phyloP scores from a whole-genome alignment of 2,888 invertebrate species.

The Antheraea assamensis region DNA sequence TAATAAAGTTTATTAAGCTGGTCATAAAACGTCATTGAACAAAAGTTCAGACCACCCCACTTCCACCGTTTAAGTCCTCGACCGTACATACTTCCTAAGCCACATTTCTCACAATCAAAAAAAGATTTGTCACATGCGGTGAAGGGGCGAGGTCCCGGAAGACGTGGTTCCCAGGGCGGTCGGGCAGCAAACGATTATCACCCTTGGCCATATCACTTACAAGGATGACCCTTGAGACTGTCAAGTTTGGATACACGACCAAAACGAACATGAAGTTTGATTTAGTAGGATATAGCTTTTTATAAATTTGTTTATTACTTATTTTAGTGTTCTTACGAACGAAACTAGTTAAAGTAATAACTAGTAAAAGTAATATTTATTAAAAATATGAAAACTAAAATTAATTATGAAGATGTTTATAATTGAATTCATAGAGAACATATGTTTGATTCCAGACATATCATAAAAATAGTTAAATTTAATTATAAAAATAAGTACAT shows the following conservation, averaged over 20 bases:
- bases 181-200: slow-evolving; percentile 68
- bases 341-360: no score
- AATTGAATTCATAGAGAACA: background rate
- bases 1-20: background rate
- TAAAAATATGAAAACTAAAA: background rate
- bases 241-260: slow-evolving; percentile 22
- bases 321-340: no score
- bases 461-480: background rate
- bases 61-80: slow-evolving; percentile 10
- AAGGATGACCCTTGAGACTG: slow-evolving; percentile 55
- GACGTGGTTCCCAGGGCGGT: slow-evolving; percentile 66
- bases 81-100: slow-evolving; percentile 22
- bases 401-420: background rate
- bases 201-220: slow-evolving; percentile 59
- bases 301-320: no score
- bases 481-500: background rate
- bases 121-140: slow-evolving; percentile 77
- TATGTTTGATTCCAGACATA: background rate
- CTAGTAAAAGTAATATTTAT: no score
- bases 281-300: background rate
- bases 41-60: slow-evolving; percentile 8
- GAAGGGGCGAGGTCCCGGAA: slow-evolving; percentile 54
- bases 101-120: slow-evolving; percentile 66
- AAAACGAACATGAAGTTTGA: background rate
- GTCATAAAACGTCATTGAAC: background rate